phyloP scores from a whole-genome alignment of 2,888 invertebrate genomes.

The Coenonympha glycerion region DNA sequence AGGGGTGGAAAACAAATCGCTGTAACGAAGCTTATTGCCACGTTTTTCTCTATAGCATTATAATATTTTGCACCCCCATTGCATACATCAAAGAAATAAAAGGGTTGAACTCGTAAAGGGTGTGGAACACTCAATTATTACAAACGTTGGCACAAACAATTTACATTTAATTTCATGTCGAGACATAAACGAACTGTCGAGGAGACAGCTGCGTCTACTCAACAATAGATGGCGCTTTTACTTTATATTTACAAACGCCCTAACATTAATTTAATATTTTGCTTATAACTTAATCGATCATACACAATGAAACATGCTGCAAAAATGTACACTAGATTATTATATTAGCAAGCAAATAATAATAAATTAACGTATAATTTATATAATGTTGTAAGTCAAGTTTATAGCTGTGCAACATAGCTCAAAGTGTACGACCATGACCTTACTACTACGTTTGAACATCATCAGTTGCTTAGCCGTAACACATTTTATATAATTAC shows the following conservation, averaged over 20 bases:
- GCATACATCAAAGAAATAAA: conserved; percentile 73
- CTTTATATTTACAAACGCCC: conserved; percentile 51
- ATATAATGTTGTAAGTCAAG: conserved; percentile 22
- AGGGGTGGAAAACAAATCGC: conserved; percentile 63
- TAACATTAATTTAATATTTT: conserved; percentile 38
- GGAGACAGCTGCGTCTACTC: conserved; percentile 50
- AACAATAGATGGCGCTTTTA: conserved; percentile 67
- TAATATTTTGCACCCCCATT: conserved; percentile 69
- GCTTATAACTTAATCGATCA: conserved; percentile 48
- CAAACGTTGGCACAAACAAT: conserved; percentile 72
- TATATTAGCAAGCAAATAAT: conserved; percentile 20
- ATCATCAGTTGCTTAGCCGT: conserved; percentile 66
- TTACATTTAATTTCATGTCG: conserved; percentile 54
- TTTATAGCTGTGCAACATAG: conserved; percentile 36
- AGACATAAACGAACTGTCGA: conserved; percentile 31
- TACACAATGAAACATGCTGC: conserved; percentile 50
- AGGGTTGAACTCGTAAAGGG: conserved; percentile 67
- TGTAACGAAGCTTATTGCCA: conserved; percentile 67
- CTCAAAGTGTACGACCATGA: conserved; percentile 45
- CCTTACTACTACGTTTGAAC: conserved; percentile 69
- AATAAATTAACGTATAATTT: conserved; percentile 31
- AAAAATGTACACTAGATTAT: conserved; percentile 29
- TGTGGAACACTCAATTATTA: conserved; percentile 68
- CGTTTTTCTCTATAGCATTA: conserved; percentile 62
- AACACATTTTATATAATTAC: conserved; percentile 24